These are phyloP conservation scores for Chionoecetes opilio DNA, from an alignment of 1,140 invertebrate species.

Conservation along the genomic window DNA sequence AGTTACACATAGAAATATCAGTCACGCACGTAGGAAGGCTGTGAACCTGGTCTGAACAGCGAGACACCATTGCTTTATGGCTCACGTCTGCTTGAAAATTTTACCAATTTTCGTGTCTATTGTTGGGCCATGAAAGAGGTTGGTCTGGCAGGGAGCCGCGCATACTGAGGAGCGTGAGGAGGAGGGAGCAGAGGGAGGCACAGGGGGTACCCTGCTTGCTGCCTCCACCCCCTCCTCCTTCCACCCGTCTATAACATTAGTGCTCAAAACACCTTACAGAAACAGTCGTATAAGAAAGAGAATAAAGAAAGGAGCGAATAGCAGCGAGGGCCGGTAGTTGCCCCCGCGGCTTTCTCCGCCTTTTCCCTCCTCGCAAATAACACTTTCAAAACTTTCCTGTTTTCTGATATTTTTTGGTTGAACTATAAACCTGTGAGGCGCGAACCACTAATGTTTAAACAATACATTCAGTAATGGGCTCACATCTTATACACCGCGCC, in stretches of 20 bases:
- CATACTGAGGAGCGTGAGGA: constrained; percentile 30
- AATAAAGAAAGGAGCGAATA: constrained; percentile 15
- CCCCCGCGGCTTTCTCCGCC: neutral
- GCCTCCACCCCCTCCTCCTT: neutral
- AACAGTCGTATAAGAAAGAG: neutral
- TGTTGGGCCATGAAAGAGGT: constrained; percentile 43
- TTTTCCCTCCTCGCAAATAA: neutral
- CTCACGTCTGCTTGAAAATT: constrained; percentile 67
- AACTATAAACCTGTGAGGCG: neutral
- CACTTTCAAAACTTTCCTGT: neutral
- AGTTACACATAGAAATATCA: neutral
- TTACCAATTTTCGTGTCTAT: constrained; percentile 61
- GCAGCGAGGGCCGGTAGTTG: neutral
- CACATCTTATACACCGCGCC: no score
- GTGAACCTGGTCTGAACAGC: neutral
- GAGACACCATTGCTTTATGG: constrained; percentile 45
- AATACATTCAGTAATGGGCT: neutral
- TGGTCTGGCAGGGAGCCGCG: constrained; percentile 7
- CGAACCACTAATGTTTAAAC: neutral
- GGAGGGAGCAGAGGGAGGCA: neutral
- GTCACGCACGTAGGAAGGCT: neutral
- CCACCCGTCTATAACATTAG: neutral
- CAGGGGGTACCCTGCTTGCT: neutral
- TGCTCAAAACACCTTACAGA: neutral
- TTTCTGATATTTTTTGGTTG: neutral